phyloP scores from a whole-genome alignment of 2,113 vertebrate species.

The Barnardius zonarius region DNA sequence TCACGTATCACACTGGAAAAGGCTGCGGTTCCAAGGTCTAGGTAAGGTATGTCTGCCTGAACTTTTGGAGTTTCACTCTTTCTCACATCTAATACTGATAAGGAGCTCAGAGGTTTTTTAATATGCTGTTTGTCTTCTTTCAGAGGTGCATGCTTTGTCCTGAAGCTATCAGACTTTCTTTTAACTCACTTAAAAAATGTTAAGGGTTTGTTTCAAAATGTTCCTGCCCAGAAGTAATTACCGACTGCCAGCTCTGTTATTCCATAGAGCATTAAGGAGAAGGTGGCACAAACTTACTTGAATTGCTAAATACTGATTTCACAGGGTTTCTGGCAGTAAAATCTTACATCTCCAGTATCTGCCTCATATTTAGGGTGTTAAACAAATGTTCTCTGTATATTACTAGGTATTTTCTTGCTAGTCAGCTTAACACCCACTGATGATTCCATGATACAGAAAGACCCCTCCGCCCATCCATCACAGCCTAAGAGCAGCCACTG shows the following conservation, averaged over 20 bases:
- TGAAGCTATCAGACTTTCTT: neutral
- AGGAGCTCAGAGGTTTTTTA: neutral
- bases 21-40: neutral
- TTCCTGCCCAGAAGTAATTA: conserved; percentile 53
- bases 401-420: conserved; percentile 20
- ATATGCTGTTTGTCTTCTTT: neutral
- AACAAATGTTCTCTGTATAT: neutral
- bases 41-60: neutral
- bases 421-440: neutral
- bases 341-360: neutral
- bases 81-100: neutral
- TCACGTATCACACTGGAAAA: neutral
- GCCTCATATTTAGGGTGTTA: neutral
- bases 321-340: conserved; percentile 13
- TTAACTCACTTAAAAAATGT: conserved; percentile 40
- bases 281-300: conserved; percentile 24
- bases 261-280: conserved; percentile 22
- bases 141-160: neutral
- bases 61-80: neutral
- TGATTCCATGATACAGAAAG: neutral
- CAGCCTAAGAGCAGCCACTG: neutral
- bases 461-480: neutral
- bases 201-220: conserved; percentile 3
- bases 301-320: conserved; percentile 55
- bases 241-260: neutral